Percentiles rank a stretch among this genome's conserved stretches.
Evolutionary conservation across 2,888 invertebrate genomes (phyloP).

Genomic region (Marronus borbonicus): DNA sequence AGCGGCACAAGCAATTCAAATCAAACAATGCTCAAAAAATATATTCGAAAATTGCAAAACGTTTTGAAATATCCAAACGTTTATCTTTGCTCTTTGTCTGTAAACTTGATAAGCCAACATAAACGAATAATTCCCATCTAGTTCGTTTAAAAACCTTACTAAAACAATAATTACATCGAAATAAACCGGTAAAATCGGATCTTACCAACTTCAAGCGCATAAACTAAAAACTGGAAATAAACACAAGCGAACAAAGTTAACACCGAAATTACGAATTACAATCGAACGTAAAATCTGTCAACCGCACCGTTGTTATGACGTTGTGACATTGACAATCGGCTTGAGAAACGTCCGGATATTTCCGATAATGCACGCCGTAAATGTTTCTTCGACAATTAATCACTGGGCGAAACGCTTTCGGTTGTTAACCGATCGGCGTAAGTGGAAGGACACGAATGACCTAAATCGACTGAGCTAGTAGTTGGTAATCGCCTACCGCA

Average conservation of each 20-base stretch:
- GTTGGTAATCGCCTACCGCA: neutral
- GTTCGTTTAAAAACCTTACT: too few relatives aligned
- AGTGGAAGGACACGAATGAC: slow-evolving; percentile 7
- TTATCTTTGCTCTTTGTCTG: too few relatives aligned
- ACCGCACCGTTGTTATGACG: neutral
- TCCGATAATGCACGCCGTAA: slow-evolving; percentile 9
- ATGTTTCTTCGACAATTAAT: slow-evolving; percentile 25
- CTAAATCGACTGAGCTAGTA: slow-evolving; percentile 19
- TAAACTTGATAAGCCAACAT: too few relatives aligned
- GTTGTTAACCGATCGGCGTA: neutral
- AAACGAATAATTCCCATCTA: too few relatives aligned
- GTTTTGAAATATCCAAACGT: too few relatives aligned
- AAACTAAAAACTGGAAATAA: neutral
- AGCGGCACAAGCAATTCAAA: too few relatives aligned
- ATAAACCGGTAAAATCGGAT: neutral
- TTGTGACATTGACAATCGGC: slow-evolving; percentile 21
- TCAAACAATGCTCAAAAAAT: too few relatives aligned
- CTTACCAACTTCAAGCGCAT: neutral
- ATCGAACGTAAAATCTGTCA: slow-evolving; percentile 8
- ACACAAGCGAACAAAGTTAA: neutral
- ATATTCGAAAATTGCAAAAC: too few relatives aligned
- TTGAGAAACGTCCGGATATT: slow-evolving; percentile 7
- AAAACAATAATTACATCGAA: too few relatives aligned
- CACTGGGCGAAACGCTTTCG: neutral
- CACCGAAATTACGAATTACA: slow-evolving; percentile 6